A percentile compares a stretch with the other conserved stretches of the same genome.
Evolutionary conservation across 2,113 vertebrate species (phyloP).

Genomic region (Phycodurus eques): DNA sequence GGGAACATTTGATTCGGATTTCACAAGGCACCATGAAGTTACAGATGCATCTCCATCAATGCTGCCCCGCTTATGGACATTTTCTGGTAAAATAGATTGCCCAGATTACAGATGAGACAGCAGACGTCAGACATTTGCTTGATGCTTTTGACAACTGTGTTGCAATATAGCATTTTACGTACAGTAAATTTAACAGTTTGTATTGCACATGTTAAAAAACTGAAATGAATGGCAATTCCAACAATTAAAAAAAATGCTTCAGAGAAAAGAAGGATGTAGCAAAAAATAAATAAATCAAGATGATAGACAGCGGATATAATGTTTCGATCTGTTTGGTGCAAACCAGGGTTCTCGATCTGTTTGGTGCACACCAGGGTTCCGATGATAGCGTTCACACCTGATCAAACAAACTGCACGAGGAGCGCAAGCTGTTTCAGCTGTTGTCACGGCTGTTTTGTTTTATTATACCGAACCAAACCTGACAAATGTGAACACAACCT

Average conservation of each 20-base stretch:
- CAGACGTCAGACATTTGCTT: conserved; percentile 52
- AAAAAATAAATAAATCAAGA: conserved; percentile 9
- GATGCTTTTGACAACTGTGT: conserved; percentile 67
- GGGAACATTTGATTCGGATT: conserved; percentile 70
- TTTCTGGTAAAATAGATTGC: conserved; percentile 74
- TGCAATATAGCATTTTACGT: conserved; percentile 62
- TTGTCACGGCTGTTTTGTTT: no score
- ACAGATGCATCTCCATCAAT: conserved; percentile 70
- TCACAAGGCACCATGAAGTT: conserved; percentile 68
- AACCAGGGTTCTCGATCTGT: neutral
- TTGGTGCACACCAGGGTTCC: neutral
- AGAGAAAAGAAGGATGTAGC: conserved; percentile 23
- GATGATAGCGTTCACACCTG: no score
- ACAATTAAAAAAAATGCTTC: conserved; percentile 30
- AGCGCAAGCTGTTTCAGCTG: no score
- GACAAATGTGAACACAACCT: no score
- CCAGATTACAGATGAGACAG: conserved; percentile 67
- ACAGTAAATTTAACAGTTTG: conserved; percentile 55
- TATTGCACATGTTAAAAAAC: conserved; percentile 46
- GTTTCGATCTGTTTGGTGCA: neutral
- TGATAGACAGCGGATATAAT: no score
- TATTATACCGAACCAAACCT: no score
- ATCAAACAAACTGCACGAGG: no score
- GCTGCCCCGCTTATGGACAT: conserved; percentile 48
- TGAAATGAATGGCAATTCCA: conserved; percentile 51